Conservation (phyloP, 2,113 vertebrate species). For the Cacatua alba region DNA sequence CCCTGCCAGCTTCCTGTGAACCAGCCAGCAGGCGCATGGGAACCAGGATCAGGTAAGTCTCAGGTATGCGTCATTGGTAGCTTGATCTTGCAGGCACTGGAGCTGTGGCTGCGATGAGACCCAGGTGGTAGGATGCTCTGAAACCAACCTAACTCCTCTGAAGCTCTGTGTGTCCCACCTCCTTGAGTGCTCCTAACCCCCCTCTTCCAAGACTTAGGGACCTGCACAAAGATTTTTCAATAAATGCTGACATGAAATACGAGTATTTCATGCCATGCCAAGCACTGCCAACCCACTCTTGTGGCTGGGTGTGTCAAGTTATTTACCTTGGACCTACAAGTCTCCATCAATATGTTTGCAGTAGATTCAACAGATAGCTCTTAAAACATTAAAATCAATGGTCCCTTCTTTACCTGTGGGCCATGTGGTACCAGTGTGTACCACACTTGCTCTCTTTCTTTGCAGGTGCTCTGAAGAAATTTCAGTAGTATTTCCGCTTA, state of each 20-base stretch:
- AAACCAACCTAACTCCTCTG: not conserved
- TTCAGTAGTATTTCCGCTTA: not conserved
- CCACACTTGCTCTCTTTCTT: not conserved
- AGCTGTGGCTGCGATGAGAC: not conserved
- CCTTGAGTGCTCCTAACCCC: not conserved
- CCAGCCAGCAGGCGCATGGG: not conserved
- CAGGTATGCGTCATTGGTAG: not conserved
- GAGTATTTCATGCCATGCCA: not conserved
- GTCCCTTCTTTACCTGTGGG: not conserved
- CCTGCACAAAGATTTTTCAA: not conserved
- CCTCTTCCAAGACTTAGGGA: not conserved
- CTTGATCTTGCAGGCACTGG: not conserved
- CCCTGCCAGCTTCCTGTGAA: not conserved
- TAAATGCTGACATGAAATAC: not conserved
- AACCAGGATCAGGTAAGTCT: not conserved
- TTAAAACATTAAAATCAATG: not conserved
- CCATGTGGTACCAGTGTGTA: not conserved
- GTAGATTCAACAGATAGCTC: not conserved
- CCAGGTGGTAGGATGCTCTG: not conserved
- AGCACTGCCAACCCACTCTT: not conserved
- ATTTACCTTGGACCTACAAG: not conserved
- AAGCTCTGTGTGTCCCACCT: not conserved
- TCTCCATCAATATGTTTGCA: not conserved
- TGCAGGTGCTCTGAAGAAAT: not conserved
- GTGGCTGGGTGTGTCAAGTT: not conserved